These are phyloP conservation scores for Echinops telfairi DNA, from an alignment of 2,113 vertebrate species.

Conservation along the genomic window DNA sequence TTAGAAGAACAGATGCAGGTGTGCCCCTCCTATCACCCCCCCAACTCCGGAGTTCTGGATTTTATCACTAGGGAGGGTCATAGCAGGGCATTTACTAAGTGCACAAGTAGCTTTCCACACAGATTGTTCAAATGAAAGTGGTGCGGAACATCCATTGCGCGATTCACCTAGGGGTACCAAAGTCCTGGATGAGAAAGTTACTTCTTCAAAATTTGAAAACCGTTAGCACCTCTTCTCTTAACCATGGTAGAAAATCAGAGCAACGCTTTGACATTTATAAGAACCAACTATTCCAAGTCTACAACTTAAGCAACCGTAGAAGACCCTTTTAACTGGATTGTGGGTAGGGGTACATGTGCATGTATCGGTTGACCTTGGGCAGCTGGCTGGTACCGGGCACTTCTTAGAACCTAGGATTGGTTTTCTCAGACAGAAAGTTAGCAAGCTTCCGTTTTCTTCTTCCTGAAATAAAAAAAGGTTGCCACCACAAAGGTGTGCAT, in stretches of 20 bases:
- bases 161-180: slow-evolving; percentile 1
- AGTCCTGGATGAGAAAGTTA: slow-evolving; percentile 62
- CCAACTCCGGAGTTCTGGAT: slow-evolving; percentile 87
- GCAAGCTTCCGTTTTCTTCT: slow-evolving; percentile 50
- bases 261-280: slow-evolving; percentile 47
- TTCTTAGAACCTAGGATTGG: slow-evolving; percentile 17
- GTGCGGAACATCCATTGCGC: slow-evolving; percentile 55
- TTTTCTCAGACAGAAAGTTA: slow-evolving; percentile 50
- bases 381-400: slow-evolving; percentile 41
- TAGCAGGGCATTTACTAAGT: slow-evolving; percentile 85
- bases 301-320: slow-evolving; percentile 31
- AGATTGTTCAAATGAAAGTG: slow-evolving; percentile 79
- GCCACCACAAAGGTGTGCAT: background rate
- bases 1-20: slow-evolving; percentile 85
- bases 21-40: slow-evolving; percentile 75
- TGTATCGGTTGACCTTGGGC: background rate
- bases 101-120: slow-evolving; percentile 70
- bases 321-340: background rate
- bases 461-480: slow-evolving; percentile 25
- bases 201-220: slow-evolving; percentile 48
- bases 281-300: background rate
- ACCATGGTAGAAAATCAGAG: slow-evolving; percentile 49
- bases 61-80: slow-evolving; percentile 90
- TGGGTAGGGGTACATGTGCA: background rate
- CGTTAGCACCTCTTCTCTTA: background rate